phyloP scores from a whole-genome alignment of 1,140 invertebrate species.

The Hypsibius dujardini region DNA sequence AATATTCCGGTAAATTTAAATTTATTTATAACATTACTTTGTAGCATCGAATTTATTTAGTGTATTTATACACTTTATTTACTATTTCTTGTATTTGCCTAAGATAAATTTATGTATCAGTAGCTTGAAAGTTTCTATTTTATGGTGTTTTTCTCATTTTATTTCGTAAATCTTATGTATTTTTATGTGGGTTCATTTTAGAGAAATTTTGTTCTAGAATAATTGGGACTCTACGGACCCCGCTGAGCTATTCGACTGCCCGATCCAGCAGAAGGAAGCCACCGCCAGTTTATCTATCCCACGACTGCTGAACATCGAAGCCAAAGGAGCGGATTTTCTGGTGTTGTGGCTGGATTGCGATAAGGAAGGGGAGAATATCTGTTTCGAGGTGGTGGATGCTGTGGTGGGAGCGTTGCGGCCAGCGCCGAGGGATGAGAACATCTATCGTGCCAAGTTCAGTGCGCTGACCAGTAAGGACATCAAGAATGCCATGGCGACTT shows the following conservation, averaged over 20 bases:
- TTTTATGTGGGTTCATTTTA: no score
- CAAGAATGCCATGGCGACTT: slow-evolving; percentile 67
- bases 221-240: slow-evolving; percentile 97
- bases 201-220: no score
- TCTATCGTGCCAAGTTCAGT: slow-evolving; percentile 82
- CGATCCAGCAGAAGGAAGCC: slow-evolving; percentile 89
- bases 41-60: no score
- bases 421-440: slow-evolving; percentile 36
- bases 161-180: no score
- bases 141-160: no score
- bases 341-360: slow-evolving; percentile 99
- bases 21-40: no score
- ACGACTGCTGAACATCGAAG: slow-evolving; percentile 66
- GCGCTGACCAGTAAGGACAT: slow-evolving; percentile 97
- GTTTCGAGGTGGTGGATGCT: slow-evolving; percentile 74
- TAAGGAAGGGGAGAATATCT: slow-evolving; percentile 99
- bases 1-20: no score
- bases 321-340: slow-evolving; percentile 64
- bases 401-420: slow-evolving; percentile 30
- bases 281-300: slow-evolving; percentile 82
- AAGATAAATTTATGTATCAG: no score
- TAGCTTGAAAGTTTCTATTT: no score
- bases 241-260: slow-evolving; percentile 72
- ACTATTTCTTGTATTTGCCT: no score
- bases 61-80: no score